Evolutionary conservation across 2,113 vertebrate genomes (phyloP).

Genomic region (Syngnathoides biaculeatus): DNA sequence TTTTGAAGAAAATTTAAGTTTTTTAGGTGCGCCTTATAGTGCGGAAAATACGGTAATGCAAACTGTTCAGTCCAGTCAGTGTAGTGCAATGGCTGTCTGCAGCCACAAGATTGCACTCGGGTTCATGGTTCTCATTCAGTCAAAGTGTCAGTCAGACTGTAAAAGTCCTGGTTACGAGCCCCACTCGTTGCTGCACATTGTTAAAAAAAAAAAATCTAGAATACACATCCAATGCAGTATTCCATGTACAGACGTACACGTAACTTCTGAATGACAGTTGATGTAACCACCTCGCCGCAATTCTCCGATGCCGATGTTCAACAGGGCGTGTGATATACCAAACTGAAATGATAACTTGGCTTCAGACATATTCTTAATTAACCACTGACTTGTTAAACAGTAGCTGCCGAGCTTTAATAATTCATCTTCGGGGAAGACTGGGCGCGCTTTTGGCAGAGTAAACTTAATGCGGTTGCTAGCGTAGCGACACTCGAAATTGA

Average conservation of each 20-base stretch:
- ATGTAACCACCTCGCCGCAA: not conserved
- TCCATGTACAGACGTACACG: not conserved
- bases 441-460: not conserved
- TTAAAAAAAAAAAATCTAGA: not conserved
- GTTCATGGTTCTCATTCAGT: too few species aligned
- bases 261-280: not conserved
- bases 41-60: too few species aligned
- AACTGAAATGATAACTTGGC: not conserved
- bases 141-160: too few species aligned
- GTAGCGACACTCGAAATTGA: not conserved
- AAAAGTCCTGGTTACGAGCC: too few species aligned
- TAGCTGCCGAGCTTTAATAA: not conserved
- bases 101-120: too few species aligned
- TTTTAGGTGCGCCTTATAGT: too few species aligned
- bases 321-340: not conserved
- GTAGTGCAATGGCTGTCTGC: too few species aligned
- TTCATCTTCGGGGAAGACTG: not conserved
- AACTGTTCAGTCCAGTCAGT: too few species aligned
- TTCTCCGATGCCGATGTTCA: not conserved
- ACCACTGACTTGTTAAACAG: constrained; percentile 5
- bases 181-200: too few species aligned
- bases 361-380: constrained; percentile 1
- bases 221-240: not conserved
- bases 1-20: too few species aligned
- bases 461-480: not conserved